A percentile compares a stretch with the other conserved stretches of the same genome.
phyloP scores from a whole-genome alignment of 2,797 vertebrate species.

The Erpetoichthys calabaricus region DNA sequence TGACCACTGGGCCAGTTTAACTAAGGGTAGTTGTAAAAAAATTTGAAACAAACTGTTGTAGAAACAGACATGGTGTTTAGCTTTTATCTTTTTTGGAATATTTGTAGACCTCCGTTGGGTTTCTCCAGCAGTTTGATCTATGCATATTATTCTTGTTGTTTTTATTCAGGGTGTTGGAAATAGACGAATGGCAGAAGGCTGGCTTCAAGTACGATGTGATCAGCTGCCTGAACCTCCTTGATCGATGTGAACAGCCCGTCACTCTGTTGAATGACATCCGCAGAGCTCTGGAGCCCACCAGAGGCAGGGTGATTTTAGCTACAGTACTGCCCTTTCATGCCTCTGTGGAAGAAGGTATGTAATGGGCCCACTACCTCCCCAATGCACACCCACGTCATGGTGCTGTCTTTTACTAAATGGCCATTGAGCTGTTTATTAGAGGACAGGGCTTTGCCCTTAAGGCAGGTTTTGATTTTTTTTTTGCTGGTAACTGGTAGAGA shows the following conservation, averaged over 20 bases:
- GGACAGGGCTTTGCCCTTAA: background rate
- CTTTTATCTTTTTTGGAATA: too few species aligned
- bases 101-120: too few species aligned
- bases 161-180: slow-evolving; percentile 51
- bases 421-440: background rate
- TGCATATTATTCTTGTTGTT: too few species aligned
- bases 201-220: slow-evolving; percentile 86
- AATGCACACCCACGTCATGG: too few species aligned
- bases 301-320: slow-evolving; percentile 77
- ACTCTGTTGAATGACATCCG: slow-evolving; percentile 73
- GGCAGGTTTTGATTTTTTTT: too few species aligned
- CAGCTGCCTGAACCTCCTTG: slow-evolving; percentile 93
- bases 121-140: too few species aligned
- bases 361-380: background rate
- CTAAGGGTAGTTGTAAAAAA: too few species aligned
- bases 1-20: too few species aligned
- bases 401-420: background rate
- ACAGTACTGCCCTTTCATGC: slow-evolving; percentile 88
- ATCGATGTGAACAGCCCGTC: slow-evolving; percentile 84
- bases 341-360: slow-evolving; percentile 88
- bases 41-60: too few species aligned
- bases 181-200: slow-evolving; percentile 83
- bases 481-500: too few species aligned
- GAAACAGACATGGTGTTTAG: too few species aligned
- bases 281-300: slow-evolving; percentile 66